Evolutionary conservation across 2,113 vertebrate genomes (phyloP), one percentile per base, ranked within the genome.

Genomic region (Fulmarus glacialis): DNA sequence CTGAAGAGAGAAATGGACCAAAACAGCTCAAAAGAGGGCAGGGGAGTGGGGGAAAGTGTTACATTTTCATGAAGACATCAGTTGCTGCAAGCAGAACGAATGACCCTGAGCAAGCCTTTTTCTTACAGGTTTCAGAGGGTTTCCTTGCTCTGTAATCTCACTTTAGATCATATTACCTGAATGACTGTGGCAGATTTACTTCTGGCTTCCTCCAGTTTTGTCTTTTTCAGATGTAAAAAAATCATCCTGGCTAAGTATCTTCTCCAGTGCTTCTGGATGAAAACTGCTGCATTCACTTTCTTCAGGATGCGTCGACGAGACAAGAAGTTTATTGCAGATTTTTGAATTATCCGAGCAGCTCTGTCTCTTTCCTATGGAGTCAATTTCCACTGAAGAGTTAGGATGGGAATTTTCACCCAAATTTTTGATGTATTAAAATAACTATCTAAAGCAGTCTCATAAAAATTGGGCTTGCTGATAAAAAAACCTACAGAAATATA

Each of bases 201-300:
- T 82, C 94, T 98, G 68, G 93, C 53, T 94, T 98, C 97, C 38
- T 98, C 96, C 58, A 98, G 55, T 26, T 93, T 97, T 74, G 97
- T 87, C 68, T 95, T 97, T 97, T 96, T 98, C 59, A 98, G 80
- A 48, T 89, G 88, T 73, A 97, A 96, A 30, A 99, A 50, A 73
- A 93, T 78, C 84, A 86, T 97, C 42, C 98, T 98, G 22, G 98
- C 97, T 30, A 92, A 78, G 62, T 97, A 89, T 72, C 98, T 97
- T 93, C 98, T 98, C 99, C 99, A 99, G 8, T 91, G 56, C 12
- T 98, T 98, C 94, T 99, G 99, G 92, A 99, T 98, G 80, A 97
- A 3, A 19, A 98, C 2, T 4, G 98, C 98, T 47, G 99, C 99
- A 6, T 17, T 89, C 29, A 48, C 81, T 85, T 94, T 97, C 89